Conservation (phyloP, 2,888 invertebrate genomes). For the Hydraecia micacea region DNA sequence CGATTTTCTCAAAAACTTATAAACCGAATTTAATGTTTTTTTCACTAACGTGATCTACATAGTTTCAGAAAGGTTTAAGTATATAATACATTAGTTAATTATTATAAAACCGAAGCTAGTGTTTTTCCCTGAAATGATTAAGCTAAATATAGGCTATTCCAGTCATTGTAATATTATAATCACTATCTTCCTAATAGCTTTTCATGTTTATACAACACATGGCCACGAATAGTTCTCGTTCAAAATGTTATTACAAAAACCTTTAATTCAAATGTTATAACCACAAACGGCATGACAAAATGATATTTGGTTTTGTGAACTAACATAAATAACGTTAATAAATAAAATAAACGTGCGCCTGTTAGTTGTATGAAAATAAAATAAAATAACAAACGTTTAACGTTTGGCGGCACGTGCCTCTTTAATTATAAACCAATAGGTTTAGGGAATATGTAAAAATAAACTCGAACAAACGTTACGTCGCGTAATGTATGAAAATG, state of each 20-base stretch:
- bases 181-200: not conserved
- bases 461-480: not conserved
- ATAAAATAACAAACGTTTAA: slow-evolving; percentile 29
- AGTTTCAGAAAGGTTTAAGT: too few species aligned
- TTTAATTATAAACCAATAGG: too few species aligned
- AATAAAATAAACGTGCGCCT: slow-evolving; percentile 50
- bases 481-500: not conserved
- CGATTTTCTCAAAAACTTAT: too few species aligned
- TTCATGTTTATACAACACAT: slow-evolving; percentile 17
- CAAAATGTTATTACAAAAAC: slow-evolving; percentile 34
- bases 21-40: too few species aligned
- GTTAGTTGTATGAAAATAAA: slow-evolving; percentile 37
- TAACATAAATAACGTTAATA: slow-evolving; percentile 57
- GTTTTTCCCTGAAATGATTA: not conserved
- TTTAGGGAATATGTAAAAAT: slow-evolving; percentile 13
- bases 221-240: not conserved
- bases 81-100: too few species aligned
- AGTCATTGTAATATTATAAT: not conserved
- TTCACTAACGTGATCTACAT: too few species aligned
- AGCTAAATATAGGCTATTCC: not conserved
- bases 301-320: slow-evolving; percentile 43
- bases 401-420: slow-evolving; percentile 27
- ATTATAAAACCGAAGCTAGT: not conserved
- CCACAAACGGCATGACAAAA: slow-evolving; percentile 48
- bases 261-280: slow-evolving; percentile 47